phyloP scores from a whole-genome alignment of 2,797 vertebrate species.

The Xenops minutus region DNA sequence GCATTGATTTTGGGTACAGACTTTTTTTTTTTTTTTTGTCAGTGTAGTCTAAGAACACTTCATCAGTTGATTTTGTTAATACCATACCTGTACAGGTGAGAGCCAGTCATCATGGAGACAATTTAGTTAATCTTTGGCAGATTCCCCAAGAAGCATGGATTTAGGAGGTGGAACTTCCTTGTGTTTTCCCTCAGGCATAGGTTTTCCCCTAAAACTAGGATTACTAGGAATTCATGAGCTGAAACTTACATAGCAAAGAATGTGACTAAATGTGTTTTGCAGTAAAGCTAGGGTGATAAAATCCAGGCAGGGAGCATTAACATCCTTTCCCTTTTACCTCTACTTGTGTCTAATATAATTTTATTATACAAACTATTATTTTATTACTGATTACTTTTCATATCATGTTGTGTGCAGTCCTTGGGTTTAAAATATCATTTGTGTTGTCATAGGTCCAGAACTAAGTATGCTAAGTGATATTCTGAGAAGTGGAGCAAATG shows the following conservation, averaged over 20 bases:
- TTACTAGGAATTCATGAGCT: conserved; percentile 68
- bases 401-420: conserved; percentile 12
- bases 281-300: conserved; percentile 65
- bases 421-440: conserved; percentile 17
- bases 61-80: conserved; percentile 43
- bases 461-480: conserved; percentile 2
- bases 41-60: conserved; percentile 24
- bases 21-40: background rate
- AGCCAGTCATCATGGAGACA: conserved; percentile 2
- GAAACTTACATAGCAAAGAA: conserved; percentile 63
- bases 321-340: conserved; percentile 59
- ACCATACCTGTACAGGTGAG: conserved; percentile 58
- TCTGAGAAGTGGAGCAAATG: conserved; percentile 11
- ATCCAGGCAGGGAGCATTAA: conserved; percentile 60
- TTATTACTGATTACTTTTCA: conserved; percentile 32
- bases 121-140: conserved; percentile 57
- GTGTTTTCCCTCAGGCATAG: conserved; percentile 49
- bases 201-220: conserved; percentile 52
- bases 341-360: conserved; percentile 51
- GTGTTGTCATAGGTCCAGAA: conserved; percentile 16
- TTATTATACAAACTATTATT: conserved; percentile 59
- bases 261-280: conserved; percentile 68
- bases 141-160: conserved; percentile 51
- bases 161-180: conserved; percentile 65
- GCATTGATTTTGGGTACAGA: background rate